Conservation (phyloP, 2,888 invertebrate species). For the Mystacides longicornis region DNA sequence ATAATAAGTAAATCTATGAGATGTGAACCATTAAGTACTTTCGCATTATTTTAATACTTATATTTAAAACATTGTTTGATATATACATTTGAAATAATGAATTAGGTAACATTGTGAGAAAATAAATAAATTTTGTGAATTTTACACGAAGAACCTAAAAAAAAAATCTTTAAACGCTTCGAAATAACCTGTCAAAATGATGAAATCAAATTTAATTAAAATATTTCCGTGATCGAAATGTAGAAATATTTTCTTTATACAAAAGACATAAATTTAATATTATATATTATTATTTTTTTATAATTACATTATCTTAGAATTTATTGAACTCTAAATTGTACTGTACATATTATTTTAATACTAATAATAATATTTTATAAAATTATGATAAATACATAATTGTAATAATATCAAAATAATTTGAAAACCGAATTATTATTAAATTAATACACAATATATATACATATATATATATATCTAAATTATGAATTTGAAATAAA, state of each 20-base stretch:
- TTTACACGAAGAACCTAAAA: not conserved
- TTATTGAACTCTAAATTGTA: conserved; percentile 6
- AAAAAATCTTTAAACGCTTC: no score
- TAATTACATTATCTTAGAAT: conserved; percentile 11
- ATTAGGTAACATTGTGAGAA: not conserved
- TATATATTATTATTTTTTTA: conserved; percentile 1
- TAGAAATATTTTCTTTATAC: conserved; percentile 10
- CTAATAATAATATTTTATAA: conserved; percentile 8
- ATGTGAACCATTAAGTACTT: not conserved
- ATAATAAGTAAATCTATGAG: not conserved
- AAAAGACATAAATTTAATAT: conserved; percentile 23
- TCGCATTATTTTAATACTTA: not conserved
- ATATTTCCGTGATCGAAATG: not conserved
- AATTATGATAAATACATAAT: conserved; percentile 23
- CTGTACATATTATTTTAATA: conserved; percentile 12
- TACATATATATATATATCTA: not conserved
- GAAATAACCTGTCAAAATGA: no score
- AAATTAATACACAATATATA: conserved; percentile 5
- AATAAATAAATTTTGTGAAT: not conserved
- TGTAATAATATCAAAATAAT: conserved; percentile 12
- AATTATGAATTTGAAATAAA: conserved; percentile 21
- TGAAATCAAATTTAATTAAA: no score
- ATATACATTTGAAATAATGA: not conserved
- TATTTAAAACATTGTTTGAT: not conserved
- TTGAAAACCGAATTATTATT: not conserved